phyloP scores from a whole-genome alignment of 1,140 invertebrate genomes.

The Psilanteris sp. region DNA sequence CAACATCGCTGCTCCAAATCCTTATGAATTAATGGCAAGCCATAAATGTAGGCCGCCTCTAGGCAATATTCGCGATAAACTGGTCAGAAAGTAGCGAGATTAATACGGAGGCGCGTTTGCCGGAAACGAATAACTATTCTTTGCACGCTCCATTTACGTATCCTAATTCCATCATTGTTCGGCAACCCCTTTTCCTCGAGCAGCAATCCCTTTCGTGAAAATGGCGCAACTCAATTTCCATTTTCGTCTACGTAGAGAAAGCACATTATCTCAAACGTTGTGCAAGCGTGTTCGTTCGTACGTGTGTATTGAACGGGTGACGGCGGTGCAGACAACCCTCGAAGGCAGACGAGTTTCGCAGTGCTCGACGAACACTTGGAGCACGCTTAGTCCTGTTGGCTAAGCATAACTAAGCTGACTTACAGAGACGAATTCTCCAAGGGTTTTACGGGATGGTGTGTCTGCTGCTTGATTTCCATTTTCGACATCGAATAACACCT shows the following conservation, averaged over 20 bases:
- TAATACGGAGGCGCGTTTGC: slow-evolving; percentile 14
- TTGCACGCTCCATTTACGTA: slow-evolving; percentile 50
- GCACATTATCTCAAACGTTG: slow-evolving; percentile 33
- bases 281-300: slow-evolving; percentile 2
- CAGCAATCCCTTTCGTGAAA: slow-evolving; percentile 45
- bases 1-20: too few relatives aligned
- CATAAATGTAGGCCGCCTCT: too few relatives aligned
- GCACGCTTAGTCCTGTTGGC: slow-evolving; percentile 41
- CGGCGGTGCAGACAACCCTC: slow-evolving; percentile 49
- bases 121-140: slow-evolving; percentile 35
- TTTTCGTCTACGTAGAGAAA: slow-evolving; percentile 51
- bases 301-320: slow-evolving; percentile 46
- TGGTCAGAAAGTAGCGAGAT: slow-evolving; percentile 10
- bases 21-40: too few relatives aligned
- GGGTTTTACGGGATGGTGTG: slow-evolving; percentile 20
- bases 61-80: too few relatives aligned
- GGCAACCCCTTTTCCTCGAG: slow-evolving; percentile 20
- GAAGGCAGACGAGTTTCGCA: slow-evolving; percentile 42
- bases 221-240: slow-evolving; percentile 58
- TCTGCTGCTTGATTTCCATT: slow-evolving; percentile 43
- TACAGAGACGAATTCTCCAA: slow-evolving; percentile 37
- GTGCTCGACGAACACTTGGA: slow-evolving; percentile 33
- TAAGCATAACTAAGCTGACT: slow-evolving; percentile 59
- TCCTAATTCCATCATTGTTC: slow-evolving; percentile 48
- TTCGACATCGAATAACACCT: slow-evolving; percentile 28